phyloP scores from a whole-genome alignment of 2,797 vertebrate genomes.

The Garrulus glandarius region DNA sequence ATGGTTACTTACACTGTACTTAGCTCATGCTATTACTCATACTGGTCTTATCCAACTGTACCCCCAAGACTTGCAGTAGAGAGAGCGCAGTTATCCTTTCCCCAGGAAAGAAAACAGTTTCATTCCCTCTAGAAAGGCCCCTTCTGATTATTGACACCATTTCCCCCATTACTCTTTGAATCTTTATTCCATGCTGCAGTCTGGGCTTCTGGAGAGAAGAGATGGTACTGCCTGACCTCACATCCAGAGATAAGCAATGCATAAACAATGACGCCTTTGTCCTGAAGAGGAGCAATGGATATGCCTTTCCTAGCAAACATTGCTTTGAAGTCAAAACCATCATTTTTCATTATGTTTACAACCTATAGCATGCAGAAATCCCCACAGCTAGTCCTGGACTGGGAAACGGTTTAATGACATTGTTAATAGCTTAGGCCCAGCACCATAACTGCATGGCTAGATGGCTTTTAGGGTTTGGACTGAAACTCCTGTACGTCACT shows the following conservation, averaged over 20 bases:
- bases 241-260: neutral
- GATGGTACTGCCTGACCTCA: neutral
- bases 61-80: neutral
- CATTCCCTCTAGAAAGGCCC: neutral
- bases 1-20: neutral
- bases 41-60: neutral
- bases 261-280: neutral
- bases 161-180: neutral
- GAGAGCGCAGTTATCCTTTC: neutral
- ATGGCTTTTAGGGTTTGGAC: neutral
- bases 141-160: neutral
- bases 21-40: neutral
- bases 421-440: neutral
- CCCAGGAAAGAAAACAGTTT: neutral
- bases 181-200: neutral
- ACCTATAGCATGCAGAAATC: neutral
- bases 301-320: neutral
- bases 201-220: neutral
- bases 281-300: neutral
- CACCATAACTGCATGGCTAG: neutral
- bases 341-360: neutral
- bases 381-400: neutral
- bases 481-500: accelerated
- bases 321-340: neutral
- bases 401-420: neutral